Evolutionary conservation across 2,113 vertebrate genomes (phyloP).

Genomic region (Tragelaphus strepsiceros): DNA sequence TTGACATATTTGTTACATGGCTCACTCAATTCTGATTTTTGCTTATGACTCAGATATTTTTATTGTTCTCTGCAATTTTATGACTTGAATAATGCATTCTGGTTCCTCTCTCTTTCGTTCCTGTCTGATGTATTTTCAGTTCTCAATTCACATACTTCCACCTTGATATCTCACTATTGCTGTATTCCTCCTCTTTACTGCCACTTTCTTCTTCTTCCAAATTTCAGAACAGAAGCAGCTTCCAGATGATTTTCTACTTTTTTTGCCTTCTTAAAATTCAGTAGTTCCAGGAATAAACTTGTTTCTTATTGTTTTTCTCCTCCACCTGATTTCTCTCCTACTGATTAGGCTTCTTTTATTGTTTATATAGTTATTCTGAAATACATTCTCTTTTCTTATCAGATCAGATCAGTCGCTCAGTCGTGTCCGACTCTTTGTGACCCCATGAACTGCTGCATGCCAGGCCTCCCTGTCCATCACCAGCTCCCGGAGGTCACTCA

Average conservation of each 20-base stretch:
- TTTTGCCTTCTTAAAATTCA: not conserved
- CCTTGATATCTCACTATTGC: not conserved
- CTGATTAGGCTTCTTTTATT: not conserved
- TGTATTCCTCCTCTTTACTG: not conserved
- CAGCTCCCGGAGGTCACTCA: too few species aligned
- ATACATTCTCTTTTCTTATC: not conserved
- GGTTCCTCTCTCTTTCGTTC: not conserved
- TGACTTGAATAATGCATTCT: not conserved
- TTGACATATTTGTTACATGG: not conserved
- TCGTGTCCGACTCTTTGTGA: too few species aligned
- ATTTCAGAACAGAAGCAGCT: not conserved
- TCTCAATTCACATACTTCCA: not conserved
- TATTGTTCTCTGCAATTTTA: not conserved
- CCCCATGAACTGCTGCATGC: too few species aligned
- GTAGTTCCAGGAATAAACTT: not conserved
- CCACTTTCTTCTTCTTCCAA: not conserved
- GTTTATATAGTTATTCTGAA: not conserved
- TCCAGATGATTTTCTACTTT: not conserved
- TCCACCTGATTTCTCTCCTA: not conserved
- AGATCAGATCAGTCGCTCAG: too few species aligned
- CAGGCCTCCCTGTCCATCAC: too few species aligned
- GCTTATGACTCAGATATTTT: not conserved
- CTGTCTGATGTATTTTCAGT: not conserved
- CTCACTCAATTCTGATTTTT: not conserved
- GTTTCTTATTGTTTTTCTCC: not conserved